Evolutionary conservation across 2,113 vertebrate species (phyloP).

Genomic region (Coptodon rendalli): DNA sequence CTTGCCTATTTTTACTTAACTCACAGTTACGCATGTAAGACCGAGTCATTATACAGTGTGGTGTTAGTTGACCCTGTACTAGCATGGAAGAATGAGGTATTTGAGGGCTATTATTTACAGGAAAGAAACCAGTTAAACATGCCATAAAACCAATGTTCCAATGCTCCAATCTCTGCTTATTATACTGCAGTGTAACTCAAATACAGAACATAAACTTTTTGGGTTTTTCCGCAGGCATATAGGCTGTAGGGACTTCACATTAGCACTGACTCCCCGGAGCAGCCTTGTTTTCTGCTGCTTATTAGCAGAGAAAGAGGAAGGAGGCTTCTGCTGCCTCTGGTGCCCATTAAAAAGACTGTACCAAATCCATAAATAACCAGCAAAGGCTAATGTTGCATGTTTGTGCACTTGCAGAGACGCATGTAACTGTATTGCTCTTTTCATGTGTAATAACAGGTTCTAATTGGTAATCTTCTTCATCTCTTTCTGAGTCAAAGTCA

Average conservation of each 20-base stretch:
- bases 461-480: not conserved
- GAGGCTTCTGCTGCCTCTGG: not conserved
- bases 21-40: rapidly evolving
- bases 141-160: not conserved
- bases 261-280: not conserved
- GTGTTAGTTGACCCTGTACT: not conserved
- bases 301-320: not conserved
- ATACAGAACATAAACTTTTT: not conserved
- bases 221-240: not conserved
- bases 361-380: not conserved
- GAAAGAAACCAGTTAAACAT: not conserved
- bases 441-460: not conserved
- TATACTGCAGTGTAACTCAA: not conserved
- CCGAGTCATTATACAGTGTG: not conserved
- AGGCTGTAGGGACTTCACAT: not conserved
- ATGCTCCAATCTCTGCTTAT: not conserved
- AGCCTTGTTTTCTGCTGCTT: not conserved
- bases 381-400: not conserved
- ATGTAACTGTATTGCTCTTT: not conserved
- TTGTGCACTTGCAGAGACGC: not conserved
- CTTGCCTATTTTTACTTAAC: not conserved
- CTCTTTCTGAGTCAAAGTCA: not conserved
- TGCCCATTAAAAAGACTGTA: not conserved
- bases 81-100: not conserved
- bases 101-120: not conserved